Percentiles rank a stretch among this genome's conserved stretches.
Evolutionary conservation across 1,140 invertebrate species (phyloP).

Genomic region (Rhopalosiphum maidis): DNA sequence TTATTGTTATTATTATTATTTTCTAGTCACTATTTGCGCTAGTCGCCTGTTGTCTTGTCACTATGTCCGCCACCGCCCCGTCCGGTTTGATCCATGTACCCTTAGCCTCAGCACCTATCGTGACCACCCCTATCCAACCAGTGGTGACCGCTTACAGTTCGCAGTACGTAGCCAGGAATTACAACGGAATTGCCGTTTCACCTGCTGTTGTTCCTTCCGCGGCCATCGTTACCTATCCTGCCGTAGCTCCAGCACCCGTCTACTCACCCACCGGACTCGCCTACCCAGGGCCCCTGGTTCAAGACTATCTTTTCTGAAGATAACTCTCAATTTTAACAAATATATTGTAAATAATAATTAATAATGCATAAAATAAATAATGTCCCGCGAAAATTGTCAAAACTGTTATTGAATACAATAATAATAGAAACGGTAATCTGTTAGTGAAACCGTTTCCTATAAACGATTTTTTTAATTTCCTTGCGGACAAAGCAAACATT

Average conservation of each 20-base stretch:
- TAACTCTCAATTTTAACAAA: not conserved
- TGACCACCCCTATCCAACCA: constrained; percentile 62
- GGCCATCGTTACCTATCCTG: constrained; percentile 60
- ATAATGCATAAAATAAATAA: not conserved
- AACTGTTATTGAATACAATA: not conserved
- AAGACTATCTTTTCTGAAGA: constrained; percentile 29
- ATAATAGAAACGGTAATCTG: too few relatives aligned
- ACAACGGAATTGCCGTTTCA: constrained; percentile 60
- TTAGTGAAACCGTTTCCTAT: not conserved
- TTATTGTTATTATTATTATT: not conserved
- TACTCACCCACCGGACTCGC: not conserved
- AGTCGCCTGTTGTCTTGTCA: not conserved
- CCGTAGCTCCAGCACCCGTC: not conserved
- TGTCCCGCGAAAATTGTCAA: not conserved
- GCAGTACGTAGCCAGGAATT: constrained; percentile 64
- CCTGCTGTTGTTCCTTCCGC: constrained; percentile 59
- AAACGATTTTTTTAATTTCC: not conserved
- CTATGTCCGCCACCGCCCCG: not conserved
- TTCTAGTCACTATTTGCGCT: not conserved
- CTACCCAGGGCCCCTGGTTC: not conserved
- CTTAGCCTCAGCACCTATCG: constrained; percentile 55
- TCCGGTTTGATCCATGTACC: not conserved
- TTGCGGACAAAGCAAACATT: not conserved
- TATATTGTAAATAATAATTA: not conserved
- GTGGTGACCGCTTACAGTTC: constrained; percentile 64